Conservation (phyloP, 2,888 invertebrate genomes). For the Eumerus sabulonum region DNA sequence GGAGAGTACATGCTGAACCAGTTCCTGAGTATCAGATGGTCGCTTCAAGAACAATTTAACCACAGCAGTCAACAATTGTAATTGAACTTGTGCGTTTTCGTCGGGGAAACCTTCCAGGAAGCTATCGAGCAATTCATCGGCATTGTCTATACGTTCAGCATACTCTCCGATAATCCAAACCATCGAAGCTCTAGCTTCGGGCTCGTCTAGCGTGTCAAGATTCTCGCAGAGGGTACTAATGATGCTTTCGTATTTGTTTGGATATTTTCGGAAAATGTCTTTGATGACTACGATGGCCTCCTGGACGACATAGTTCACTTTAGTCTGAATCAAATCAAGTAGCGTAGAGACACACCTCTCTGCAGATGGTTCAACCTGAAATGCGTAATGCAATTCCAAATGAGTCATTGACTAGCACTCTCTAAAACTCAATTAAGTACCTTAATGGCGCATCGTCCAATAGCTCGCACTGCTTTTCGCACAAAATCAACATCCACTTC, state of each 20-base stretch:
- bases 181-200: conserved; percentile 99
- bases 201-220: conserved; percentile 98
- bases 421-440: conserved; percentile 73
- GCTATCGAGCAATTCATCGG: conserved; percentile 97
- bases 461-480: conserved; percentile 98
- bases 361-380: conserved; percentile 92
- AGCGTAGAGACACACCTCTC: conserved; percentile 99
- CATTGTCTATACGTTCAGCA: conserved; percentile 99
- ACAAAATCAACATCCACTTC: conserved; percentile 99
- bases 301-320: conserved; percentile 99
- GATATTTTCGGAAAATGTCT: conserved; percentile 98
- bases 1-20: conserved; percentile 97
- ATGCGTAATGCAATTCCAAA: background rate
- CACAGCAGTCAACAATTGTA: conserved; percentile 97
- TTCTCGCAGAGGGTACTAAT: conserved; percentile 99
- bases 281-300: conserved; percentile 99
- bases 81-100: conserved; percentile 97
- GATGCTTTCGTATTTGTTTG: conserved; percentile 99
- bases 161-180: conserved; percentile 98
- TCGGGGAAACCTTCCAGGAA: conserved; percentile 99
- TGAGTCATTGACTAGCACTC: no score
- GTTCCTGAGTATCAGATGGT: conserved; percentile 98
- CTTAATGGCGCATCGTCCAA: conserved; percentile 99
- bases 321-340: conserved; percentile 98
- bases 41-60: conserved; percentile 99